These are phyloP conservation scores for Hemaris fuciformis DNA, from an alignment of 2,888 invertebrate species.

Conservation along the genomic window DNA sequence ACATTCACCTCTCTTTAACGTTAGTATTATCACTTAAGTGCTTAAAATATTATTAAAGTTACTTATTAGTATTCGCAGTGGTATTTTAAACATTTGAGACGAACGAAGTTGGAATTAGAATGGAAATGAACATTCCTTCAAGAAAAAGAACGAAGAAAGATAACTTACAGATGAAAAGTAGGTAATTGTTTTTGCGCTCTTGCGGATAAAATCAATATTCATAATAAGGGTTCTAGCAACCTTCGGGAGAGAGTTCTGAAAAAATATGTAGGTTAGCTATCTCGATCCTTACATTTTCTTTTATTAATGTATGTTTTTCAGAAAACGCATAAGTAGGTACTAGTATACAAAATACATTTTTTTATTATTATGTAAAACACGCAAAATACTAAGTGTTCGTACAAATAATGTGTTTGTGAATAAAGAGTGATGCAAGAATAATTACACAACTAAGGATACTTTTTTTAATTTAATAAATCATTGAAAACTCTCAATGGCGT, in stretches of 20 bases:
- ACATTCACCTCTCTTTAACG: too few relatives aligned
- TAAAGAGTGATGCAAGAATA: too few relatives aligned
- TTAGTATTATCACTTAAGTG: too few relatives aligned
- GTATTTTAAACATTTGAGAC: not conserved
- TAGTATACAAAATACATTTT: too few relatives aligned
- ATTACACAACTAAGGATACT: too few relatives aligned
- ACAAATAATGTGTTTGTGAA: too few relatives aligned
- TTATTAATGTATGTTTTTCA: too few relatives aligned
- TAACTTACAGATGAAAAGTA: constrained; percentile 25
- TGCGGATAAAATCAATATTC: constrained; percentile 29
- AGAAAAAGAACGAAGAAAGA: constrained; percentile 11
- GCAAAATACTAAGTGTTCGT: too few relatives aligned
- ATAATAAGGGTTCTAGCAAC: constrained; percentile 29
- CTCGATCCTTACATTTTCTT: not conserved
- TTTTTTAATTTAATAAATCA: too few relatives aligned
- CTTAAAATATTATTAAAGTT: not conserved
- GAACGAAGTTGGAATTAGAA: not conserved
- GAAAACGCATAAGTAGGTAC: too few relatives aligned
- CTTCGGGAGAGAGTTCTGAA: constrained; percentile 14
- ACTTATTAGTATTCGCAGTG: not conserved
- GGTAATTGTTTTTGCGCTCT: constrained; percentile 31
- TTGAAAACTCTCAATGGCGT: too few relatives aligned
- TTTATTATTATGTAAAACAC: too few relatives aligned
- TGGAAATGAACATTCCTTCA: not conserved
- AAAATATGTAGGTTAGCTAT: not conserved